These are phyloP conservation scores for Vidua chalybeata DNA, from an alignment of 2,113 vertebrate genomes.

Conservation along the genomic window DNA sequence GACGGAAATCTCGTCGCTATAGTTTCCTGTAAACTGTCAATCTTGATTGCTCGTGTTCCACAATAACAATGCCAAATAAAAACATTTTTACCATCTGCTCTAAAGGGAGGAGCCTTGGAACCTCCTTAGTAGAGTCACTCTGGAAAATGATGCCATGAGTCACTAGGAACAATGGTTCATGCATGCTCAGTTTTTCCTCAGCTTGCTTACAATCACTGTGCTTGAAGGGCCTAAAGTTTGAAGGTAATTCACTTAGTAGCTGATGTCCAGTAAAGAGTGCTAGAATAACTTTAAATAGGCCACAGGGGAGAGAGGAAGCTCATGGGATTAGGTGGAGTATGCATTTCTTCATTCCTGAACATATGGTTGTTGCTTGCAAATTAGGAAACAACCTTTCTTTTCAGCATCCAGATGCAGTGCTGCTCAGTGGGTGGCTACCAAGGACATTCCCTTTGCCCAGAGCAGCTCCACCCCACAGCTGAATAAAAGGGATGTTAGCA, in stretches of 20 bases:
- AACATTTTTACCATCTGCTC: background rate
- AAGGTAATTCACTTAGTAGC: background rate
- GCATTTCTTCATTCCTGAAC: background rate
- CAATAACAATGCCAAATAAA: background rate
- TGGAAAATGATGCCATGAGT: slow-evolving; percentile 24
- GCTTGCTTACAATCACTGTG: background rate
- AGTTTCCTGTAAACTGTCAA: background rate
- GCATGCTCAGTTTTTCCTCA: background rate
- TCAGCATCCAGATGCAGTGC: background rate
- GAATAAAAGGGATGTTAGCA: background rate
- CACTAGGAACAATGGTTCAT: slow-evolving; percentile 3
- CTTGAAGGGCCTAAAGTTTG: background rate
- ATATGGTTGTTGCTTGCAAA: background rate
- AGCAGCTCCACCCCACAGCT: background rate
- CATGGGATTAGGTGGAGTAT: background rate
- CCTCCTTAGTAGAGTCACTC: background rate
- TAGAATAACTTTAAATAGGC: background rate
- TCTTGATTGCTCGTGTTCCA: background rate
- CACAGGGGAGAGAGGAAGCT: background rate
- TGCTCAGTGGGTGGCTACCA: background rate
- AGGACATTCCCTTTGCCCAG: background rate
- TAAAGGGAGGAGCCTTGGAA: background rate
- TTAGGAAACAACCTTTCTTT: slow-evolving; percentile 4
- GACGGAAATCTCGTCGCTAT: background rate
- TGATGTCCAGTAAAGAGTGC: background rate